These are phyloP conservation scores for Alviniconcha marisindica DNA, from an alignment of 1,140 invertebrate species.

Conservation along the genomic window DNA sequence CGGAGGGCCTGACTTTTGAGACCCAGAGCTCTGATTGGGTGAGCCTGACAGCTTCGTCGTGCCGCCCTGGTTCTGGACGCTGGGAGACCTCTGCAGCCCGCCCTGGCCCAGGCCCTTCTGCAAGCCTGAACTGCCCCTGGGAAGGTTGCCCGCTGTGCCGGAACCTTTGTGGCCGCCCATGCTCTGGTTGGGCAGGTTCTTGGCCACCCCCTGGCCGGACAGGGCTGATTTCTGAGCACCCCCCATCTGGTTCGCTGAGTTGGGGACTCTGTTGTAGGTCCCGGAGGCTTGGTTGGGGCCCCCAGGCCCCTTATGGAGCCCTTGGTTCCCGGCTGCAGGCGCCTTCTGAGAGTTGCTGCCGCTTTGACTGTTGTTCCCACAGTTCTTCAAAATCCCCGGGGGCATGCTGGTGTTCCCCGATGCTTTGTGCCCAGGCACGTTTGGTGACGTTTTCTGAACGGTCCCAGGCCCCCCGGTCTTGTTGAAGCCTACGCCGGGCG, in stretches of 20 bases:
- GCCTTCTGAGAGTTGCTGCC: not conserved
- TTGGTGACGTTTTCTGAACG: constrained; percentile 32
- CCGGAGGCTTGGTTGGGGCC: not conserved
- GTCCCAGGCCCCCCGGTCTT: not conserved
- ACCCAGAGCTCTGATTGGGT: not conserved
- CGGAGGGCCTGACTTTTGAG: constrained; percentile 12
- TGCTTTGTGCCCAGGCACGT: not conserved
- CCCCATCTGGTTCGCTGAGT: not conserved
- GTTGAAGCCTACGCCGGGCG: constrained; percentile 28
- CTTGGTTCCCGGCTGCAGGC: not conserved
- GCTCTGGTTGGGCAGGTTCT: not conserved
- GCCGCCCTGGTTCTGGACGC: not conserved
- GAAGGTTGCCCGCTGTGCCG: not conserved
- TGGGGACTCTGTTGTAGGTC: constrained; percentile 1
- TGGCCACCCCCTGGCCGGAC: not conserved
- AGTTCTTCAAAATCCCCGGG: constrained; percentile 3
- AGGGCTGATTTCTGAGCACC: not conserved
- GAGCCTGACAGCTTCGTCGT: not conserved
- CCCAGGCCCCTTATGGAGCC: not conserved
- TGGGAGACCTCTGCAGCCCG: not conserved
- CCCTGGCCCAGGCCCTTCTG: constrained; percentile 12
- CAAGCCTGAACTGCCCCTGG: not conserved
- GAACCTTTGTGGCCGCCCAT: not conserved
- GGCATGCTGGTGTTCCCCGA: constrained; percentile 4
- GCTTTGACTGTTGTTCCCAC: not conserved